phyloP scores from a whole-genome alignment of 1,140 invertebrate species.

The Megathymus violae region DNA sequence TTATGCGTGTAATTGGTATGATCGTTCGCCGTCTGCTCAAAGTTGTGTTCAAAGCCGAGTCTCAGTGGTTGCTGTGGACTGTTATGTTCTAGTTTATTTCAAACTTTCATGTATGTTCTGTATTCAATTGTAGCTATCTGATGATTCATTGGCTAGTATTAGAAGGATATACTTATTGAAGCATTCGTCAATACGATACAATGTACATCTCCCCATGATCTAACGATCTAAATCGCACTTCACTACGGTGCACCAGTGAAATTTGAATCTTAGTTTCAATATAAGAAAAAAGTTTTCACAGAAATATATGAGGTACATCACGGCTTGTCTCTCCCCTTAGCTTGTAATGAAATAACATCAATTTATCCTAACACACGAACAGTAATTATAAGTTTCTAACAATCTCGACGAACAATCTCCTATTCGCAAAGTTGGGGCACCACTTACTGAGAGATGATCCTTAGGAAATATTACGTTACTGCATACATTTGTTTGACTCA shows the following conservation, averaged over 20 bases:
- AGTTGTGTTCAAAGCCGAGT: background rate
- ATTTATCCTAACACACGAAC: background rate
- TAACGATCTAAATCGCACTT: no score
- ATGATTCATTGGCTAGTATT: no score
- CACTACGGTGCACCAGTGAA: no score
- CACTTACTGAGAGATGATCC: background rate
- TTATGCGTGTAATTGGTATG: constrained; percentile 20
- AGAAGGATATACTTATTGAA: no score
- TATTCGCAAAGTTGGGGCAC: background rate
- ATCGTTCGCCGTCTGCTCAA: constrained; percentile 6
- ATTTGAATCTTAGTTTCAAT: no score
- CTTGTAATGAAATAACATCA: background rate
- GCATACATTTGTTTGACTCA: background rate
- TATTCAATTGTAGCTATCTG: no score
- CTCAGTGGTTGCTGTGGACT: background rate
- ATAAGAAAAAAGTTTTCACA: no score
- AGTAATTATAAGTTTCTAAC: background rate
- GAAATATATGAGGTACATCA: no score
- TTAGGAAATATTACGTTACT: background rate
- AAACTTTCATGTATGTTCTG: background rate
- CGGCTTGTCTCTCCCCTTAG: background rate
- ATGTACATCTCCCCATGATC: no score
- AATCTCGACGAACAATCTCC: background rate
- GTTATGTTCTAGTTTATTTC: background rate
- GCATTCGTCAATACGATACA: no score